Evolutionary conservation across 2,113 vertebrate genomes (phyloP).

Genomic region (Meles meles): DNA sequence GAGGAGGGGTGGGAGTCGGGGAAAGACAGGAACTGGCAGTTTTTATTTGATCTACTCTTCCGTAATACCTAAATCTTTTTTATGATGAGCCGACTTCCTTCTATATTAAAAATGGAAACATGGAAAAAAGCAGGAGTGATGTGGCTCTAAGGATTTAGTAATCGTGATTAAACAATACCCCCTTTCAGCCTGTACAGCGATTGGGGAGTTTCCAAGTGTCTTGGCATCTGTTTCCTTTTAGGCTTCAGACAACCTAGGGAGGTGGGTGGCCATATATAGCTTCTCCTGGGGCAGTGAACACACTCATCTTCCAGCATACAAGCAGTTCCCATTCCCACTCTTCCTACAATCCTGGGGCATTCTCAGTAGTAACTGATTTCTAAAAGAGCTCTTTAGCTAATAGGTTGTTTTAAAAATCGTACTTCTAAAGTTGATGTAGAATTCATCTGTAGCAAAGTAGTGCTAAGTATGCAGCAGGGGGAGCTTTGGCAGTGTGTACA

Average conservation of each 20-base stretch:
- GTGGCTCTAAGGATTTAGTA: not conserved
- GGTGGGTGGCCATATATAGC: not conserved
- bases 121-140: not conserved
- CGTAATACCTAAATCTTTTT: not conserved
- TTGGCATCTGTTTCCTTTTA: not conserved
- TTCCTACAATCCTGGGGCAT: not conserved
- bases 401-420: not conserved
- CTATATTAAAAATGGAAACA: conserved; percentile 32
- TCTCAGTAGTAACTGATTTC: not conserved
- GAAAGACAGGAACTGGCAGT: not conserved
- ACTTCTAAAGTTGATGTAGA: not conserved
- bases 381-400: not conserved
- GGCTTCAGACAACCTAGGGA: not conserved
- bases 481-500: not conserved
- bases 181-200: not conserved
- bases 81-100: not conserved
- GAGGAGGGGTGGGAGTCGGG: not conserved
- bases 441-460: not conserved
- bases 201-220: not conserved
- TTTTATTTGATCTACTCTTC: conserved; percentile 31
- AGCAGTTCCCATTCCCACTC: no score
- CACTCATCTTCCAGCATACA: not conserved
- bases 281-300: not conserved
- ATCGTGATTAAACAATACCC: not conserved
- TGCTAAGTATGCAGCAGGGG: not conserved